Evolutionary conservation across 2,888 invertebrate genomes (phyloP).

Genomic region (Polydesmus complanatus): DNA sequence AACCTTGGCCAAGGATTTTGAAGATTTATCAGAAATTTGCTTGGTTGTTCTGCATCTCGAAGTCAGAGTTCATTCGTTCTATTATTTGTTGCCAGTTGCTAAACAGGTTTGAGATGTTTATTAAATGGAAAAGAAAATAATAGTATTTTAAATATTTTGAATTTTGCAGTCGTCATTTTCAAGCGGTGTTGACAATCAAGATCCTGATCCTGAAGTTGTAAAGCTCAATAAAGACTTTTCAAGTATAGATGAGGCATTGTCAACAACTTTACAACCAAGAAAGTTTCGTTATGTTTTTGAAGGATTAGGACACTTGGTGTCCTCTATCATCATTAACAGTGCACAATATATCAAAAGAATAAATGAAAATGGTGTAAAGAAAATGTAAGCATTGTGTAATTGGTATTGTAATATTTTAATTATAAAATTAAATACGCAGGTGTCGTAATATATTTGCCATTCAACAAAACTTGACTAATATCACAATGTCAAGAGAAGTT

Average conservation of each 20-base stretch:
- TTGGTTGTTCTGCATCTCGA: slow-evolving; percentile 83
- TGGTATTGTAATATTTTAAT: background rate
- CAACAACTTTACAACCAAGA: slow-evolving; percentile 56
- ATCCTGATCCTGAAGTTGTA: slow-evolving; percentile 59
- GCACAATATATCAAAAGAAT: slow-evolving; percentile 64
- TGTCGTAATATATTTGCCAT: slow-evolving; percentile 70
- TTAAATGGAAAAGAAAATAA: background rate
- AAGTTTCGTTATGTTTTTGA: slow-evolving; percentile 78
- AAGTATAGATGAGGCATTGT: slow-evolving; percentile 61
- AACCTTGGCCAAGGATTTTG: slow-evolving; percentile 58
- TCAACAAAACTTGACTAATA: slow-evolving; percentile 70
- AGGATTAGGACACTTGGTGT: slow-evolving; percentile 69
- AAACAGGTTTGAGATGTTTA: slow-evolving; percentile 25
- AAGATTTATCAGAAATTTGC: slow-evolving; percentile 79
- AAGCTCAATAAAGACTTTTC: slow-evolving; percentile 63
- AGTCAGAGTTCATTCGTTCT: slow-evolving; percentile 89
- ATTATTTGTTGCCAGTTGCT: slow-evolving; percentile 58
- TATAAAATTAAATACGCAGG: slow-evolving; percentile 24
- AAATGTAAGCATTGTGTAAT: slow-evolving; percentile 40
- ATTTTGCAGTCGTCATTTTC: slow-evolving; percentile 25
- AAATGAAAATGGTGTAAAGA: slow-evolving; percentile 65
- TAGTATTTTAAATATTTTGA: too few relatives aligned
- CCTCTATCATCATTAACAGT: slow-evolving; percentile 64
- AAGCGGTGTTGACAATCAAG: slow-evolving; percentile 54
- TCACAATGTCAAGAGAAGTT: slow-evolving; percentile 64